Percentiles rank a stretch among this genome's conserved stretches.
Evolutionary conservation across 2,113 vertebrate genomes (phyloP).

Genomic region (Pedetes capensis): DNA sequence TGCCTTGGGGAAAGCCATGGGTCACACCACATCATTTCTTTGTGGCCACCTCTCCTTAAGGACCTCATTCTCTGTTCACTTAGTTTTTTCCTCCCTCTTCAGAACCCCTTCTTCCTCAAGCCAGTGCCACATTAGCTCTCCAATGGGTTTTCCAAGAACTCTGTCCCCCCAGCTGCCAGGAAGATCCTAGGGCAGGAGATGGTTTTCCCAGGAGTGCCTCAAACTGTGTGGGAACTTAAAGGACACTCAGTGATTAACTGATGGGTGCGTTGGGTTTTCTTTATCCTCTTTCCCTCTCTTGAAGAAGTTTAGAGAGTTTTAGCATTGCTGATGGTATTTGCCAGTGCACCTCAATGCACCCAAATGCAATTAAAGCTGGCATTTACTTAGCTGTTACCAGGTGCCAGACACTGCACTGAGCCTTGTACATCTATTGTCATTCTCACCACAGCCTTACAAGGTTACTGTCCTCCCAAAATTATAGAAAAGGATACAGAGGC

Average conservation of each 20-base stretch:
- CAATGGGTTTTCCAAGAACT: neutral
- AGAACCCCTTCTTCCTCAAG: neutral
- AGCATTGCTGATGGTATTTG: neutral
- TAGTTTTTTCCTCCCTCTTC: neutral
- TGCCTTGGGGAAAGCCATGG: accelerated
- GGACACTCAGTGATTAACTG: neutral
- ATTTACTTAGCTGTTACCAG: neutral
- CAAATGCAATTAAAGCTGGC: neutral
- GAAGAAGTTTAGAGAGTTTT: neutral
- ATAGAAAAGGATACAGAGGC: neutral
- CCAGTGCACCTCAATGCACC: neutral
- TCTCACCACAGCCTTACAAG: neutral
- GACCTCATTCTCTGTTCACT: neutral
- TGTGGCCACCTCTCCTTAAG: neutral
- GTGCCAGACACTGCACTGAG: neutral
- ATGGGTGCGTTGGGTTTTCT: neutral
- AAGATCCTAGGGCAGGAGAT: neutral
- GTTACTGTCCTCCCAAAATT: neutral
- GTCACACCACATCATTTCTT: neutral
- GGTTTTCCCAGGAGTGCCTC: neutral
- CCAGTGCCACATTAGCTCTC: neutral
- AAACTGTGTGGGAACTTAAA: neutral
- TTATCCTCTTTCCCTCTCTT: neutral
- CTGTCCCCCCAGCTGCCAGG: neutral
- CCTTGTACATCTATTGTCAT: neutral